Base-by-base conservation (phyloP, 2,888 invertebrate genomes). In the Diarsia dahlii region DNA sequence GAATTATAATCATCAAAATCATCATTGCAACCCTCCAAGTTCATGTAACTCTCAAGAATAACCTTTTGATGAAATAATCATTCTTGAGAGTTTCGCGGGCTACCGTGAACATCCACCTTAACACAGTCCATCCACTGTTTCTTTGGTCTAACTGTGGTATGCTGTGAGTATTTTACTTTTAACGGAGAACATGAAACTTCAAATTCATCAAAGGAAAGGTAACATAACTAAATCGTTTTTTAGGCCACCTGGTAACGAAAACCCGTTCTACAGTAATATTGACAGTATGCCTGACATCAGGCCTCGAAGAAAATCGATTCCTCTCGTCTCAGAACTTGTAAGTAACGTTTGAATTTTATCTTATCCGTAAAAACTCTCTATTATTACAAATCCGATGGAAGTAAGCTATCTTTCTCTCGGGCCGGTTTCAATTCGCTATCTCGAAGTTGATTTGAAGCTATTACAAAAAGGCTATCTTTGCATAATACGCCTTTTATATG, bases 201-300 rank as follows among this genome's bases (percentile, higher is more conserved):
- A 58, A 50, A 45, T 39, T 15, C 39, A 63, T 45, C 13, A 52
- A 52, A 52, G 18, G 18, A 23, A 79, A 60, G 69, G 52, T 73
- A 63, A 45, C 3, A 1, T 46, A 28, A 67, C 18, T 39, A n/a
- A 62, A 72, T 12, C 9, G 0, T 75, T 77, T 74, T 88, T 79
- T 97, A 98, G 98, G 88, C 99, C 99, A 92, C 98, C 99, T 34
- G 78, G 78, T 48, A 98, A 99, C 88, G 99, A 99, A 96, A 99
- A 99, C 97, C 99, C 99, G 15, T 99, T 99, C 97, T 99, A 99
- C 97, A 99, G 99, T 96, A 99, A 99, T 95, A 99, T 99, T 97
- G 99, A 99, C 97, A 99, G 99, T 93, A 99, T 99, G 99, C 99
- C 99, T 70, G 99, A 99, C 95, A 99, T 99, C 95, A 98, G 99